Evolutionary conservation across 2,888 invertebrate genomes (phyloP).

Genomic region (Dicycla oo): DNA sequence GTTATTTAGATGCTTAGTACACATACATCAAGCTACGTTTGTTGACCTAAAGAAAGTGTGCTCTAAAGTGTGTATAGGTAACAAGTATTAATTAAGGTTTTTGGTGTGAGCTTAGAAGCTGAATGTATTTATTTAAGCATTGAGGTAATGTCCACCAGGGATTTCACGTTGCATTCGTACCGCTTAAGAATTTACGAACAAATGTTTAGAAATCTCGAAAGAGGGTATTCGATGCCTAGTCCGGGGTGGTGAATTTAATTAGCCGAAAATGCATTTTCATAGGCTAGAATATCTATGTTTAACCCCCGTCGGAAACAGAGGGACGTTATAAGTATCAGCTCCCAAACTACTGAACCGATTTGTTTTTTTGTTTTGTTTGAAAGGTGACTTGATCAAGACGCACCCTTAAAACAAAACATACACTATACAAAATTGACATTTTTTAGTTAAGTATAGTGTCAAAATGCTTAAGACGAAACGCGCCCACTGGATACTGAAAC

Average conservation of each 20-base stretch:
- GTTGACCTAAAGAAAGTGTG: neutral
- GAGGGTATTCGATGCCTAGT: neutral
- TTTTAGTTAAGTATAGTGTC: too few species aligned
- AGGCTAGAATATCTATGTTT: neutral
- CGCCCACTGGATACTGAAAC: too few species aligned
- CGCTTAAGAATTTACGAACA: neutral
- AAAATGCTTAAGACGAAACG: too few species aligned
- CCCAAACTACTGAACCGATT: too few species aligned
- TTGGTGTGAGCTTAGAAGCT: slow-evolving; percentile 2
- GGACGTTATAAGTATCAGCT: too few species aligned
- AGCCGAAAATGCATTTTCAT: neutral
- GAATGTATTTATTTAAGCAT: slow-evolving; percentile 19
- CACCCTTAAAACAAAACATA: too few species aligned
- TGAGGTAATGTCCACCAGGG: slow-evolving; percentile 7
- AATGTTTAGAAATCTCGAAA: neutral
- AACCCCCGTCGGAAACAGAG: too few species aligned
- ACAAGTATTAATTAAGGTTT: slow-evolving; percentile 10
- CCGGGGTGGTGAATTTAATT: too few species aligned
- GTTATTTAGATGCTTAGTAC: neutral
- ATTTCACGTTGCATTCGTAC: neutral
- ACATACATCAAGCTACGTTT: neutral
- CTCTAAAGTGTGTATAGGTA: neutral
- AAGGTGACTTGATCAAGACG: too few species aligned
- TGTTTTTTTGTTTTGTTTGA: too few species aligned
- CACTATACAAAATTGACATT: too few species aligned